These are phyloP conservation scores for Andrena minutula DNA, from an alignment of 2,888 invertebrate species.

Conservation along the genomic window DNA sequence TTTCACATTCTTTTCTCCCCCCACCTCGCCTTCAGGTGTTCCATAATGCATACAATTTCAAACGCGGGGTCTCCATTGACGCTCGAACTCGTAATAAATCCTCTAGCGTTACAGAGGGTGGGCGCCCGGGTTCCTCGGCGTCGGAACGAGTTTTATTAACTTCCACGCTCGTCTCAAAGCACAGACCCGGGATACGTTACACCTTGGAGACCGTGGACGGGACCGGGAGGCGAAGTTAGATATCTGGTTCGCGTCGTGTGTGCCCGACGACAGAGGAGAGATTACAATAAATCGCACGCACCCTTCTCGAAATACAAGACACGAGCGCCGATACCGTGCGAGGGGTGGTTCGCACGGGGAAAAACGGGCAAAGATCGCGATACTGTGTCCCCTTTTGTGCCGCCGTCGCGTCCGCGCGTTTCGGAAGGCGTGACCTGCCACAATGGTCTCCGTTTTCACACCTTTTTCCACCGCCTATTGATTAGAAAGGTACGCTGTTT, in stretches of 20 bases:
- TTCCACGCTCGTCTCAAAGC: slow-evolving; percentile 54
- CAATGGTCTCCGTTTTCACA: slow-evolving; percentile 63
- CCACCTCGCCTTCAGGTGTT: background rate
- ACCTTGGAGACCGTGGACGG: slow-evolving; percentile 34
- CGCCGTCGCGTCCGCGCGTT: slow-evolving; percentile 27
- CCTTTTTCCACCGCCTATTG: slow-evolving; percentile 33
- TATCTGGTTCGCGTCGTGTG: slow-evolving; percentile 42
- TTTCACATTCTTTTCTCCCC: no score
- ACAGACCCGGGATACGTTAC: slow-evolving; percentile 52
- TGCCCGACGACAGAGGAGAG: slow-evolving; percentile 48
- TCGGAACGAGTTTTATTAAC: slow-evolving; percentile 68
- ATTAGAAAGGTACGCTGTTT: slow-evolving; percentile 46
- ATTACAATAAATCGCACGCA: slow-evolving; percentile 79
- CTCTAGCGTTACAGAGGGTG: slow-evolving; percentile 29
- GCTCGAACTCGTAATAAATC: slow-evolving; percentile 39
- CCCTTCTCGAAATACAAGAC: slow-evolving; percentile 80
- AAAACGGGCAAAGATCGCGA: slow-evolving; percentile 61
- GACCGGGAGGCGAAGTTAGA: slow-evolving; percentile 61
- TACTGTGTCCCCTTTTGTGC: slow-evolving; percentile 68
- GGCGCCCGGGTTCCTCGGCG: slow-evolving; percentile 11
- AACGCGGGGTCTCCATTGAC: slow-evolving; percentile 30
- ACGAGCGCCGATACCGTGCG: slow-evolving; percentile 57
- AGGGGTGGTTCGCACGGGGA: slow-evolving; percentile 21
- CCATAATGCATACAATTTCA: background rate
- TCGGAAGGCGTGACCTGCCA: slow-evolving; percentile 53